Base-by-base conservation (phyloP, 2,797 vertebrate genomes). In the Aeoliscus strigatus region DNA sequence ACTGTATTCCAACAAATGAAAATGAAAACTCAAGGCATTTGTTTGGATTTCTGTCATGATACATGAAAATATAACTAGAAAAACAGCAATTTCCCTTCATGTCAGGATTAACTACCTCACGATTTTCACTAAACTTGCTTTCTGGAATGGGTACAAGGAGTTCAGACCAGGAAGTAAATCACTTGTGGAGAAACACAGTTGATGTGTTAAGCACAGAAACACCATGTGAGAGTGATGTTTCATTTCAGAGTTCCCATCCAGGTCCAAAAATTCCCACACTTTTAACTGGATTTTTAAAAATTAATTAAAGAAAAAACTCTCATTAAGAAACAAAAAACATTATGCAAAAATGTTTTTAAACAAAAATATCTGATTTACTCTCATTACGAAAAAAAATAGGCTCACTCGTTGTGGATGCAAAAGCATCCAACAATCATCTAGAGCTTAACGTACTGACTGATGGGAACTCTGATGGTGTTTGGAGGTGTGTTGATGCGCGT, bases 191-290 rank as follows among this genome's bases (percentile, higher is more conserved):
- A 63, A 69, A 70, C 51, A 37, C 40, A 3, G 53, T 27, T 10
- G 4, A 45, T 17, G 43, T 42, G 27, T 26, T 39, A 13, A 64
- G 52, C 21, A 7, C 35, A 2, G n/a, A 72, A 64, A 63, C 27
- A 14, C 25, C 9, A 44, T 30, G 11, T 26, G 48, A 53, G 48
- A 51, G 49, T 30, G 14, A 13, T 17, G 25, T 33, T 15, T 14
- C 1, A 21, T 37, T 31, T 26, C 38, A 58, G 37, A 55, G 50
- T 64, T 60, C 50, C 66, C 68, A 58, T 65, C 36, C 9, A 11
- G 8, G 2, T 24, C 13, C 11, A 9, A 34, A 43, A 15, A 38
- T 24, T 9, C n/a, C 23, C 3, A 16, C 0, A 4, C 27, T 1
- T 14, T 34, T 15, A 3, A 21, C 6, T 3, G 18, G 18, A n/a